Evolutionary conservation across 1,140 invertebrate species (phyloP), one percentile per base, ranked within the genome.

Genomic region (Drosophila rhopaloa): DNA sequence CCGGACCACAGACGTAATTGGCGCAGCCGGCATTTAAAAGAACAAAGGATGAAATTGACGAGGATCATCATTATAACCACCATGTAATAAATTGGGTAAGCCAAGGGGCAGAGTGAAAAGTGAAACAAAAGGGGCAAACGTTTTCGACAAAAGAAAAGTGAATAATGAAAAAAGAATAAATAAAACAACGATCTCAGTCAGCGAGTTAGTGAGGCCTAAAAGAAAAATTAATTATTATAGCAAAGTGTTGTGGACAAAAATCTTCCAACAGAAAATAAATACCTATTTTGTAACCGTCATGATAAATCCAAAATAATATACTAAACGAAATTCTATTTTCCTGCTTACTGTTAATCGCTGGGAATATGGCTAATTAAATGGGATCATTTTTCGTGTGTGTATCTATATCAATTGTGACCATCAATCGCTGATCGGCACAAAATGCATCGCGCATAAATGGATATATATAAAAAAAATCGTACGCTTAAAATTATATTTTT

Each of bases 51-150:
- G 38, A 40, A 40, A 40, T 5, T 40, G 38, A 41, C 40, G 40
- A 41, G n/a, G n/a, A 41, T 41, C 40, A 41, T 41, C 40, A 41
- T 41, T 41, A 41, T 41, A 41, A 41, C 40, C n/a, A 41, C 40
- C 40, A 41, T 41, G 40, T 14, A 41, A 41, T 41, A 14, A 41
- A 41, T 41, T 41, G 24, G 24, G 24, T 24, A 24, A 24, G 24
- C 24, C 24, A 24, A 24, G 24, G 24, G 24, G 24, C 24, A 41
- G n/a, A 41, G 40, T 41, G 40, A 41, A 14, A 41, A 14, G 40
- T 41, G 7, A 14, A 41, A 41, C n/a, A 41, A 41, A 40, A 40
- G 38, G 40, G n/a, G n/a, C 40, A 41, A 41, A 41, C 11, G 2
- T 40, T n/a, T 40, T 40, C 2, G 38, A 40, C 11, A 40, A 40